Percentiles rank a stretch among this genome's conserved stretches.
These are phyloP conservation scores for Psettodes erumei DNA, from an alignment of 2,113 vertebrate species.

Conservation along the genomic window DNA sequence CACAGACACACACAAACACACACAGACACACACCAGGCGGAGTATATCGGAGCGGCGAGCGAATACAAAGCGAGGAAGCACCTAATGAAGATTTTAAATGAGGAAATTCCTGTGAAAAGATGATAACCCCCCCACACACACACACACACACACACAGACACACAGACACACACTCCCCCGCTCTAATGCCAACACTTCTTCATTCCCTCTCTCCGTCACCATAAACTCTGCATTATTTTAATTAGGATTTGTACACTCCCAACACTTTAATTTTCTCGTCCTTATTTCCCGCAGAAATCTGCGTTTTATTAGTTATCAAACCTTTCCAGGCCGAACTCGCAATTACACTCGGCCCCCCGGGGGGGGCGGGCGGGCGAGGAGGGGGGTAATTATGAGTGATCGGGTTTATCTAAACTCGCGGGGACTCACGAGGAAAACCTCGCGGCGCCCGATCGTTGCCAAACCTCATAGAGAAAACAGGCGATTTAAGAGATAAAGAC, in stretches of 20 bases:
- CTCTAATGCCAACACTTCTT: slow-evolving; percentile 44
- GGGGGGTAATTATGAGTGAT: slow-evolving; percentile 19
- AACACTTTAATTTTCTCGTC: slow-evolving; percentile 61
- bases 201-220: slow-evolving; percentile 30
- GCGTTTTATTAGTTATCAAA: slow-evolving; percentile 71
- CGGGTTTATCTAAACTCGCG: slow-evolving; percentile 29
- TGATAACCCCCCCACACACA: slow-evolving; percentile 71
- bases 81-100: slow-evolving; percentile 75
- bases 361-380: too few species aligned
- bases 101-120: slow-evolving; percentile 73
- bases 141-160: too few species aligned
- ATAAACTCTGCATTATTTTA: slow-evolving; percentile 63
- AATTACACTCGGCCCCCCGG: slow-evolving; percentile 58
- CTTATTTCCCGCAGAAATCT: slow-evolving; percentile 63
- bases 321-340: slow-evolving; percentile 64
- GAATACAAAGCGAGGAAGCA: slow-evolving; percentile 50
- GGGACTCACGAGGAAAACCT: background rate
- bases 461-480: slow-evolving; percentile 19
- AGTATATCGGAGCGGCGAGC: slow-evolving; percentile 54
- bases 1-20: slow-evolving; percentile 33
- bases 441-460: background rate
- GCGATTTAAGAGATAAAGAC: slow-evolving; percentile 13
- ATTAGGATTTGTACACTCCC: slow-evolving; percentile 63
- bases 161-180: too few species aligned
- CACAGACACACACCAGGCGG: slow-evolving; percentile 12